phyloP scores from a whole-genome alignment of 2,797 vertebrate genomes.

The Enoplosus armatus region DNA sequence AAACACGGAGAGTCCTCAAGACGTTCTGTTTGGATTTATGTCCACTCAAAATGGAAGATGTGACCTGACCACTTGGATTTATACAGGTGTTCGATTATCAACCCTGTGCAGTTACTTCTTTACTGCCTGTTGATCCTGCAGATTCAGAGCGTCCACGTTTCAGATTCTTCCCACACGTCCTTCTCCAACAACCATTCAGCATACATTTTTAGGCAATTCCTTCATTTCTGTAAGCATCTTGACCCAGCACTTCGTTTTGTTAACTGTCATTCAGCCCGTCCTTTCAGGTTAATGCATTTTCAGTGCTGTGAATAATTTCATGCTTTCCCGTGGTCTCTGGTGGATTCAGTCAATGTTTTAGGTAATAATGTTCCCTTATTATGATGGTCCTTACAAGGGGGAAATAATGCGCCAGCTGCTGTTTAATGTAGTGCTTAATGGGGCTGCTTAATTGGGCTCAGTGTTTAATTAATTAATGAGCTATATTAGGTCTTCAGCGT shows the following conservation, averaged over 20 bases:
- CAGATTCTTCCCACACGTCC: constrained; percentile 15
- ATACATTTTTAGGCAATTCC: constrained; percentile 45
- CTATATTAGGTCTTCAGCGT: constrained; percentile 76
- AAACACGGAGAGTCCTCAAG: constrained; percentile 1
- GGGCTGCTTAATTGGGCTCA: constrained; percentile 84
- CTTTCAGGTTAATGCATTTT: constrained; percentile 75
- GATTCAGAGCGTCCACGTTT: constrained; percentile 24
- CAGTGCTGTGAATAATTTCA: constrained; percentile 57
- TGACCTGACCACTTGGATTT: neutral
- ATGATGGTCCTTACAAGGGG: constrained; percentile 80
- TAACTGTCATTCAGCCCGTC: constrained; percentile 56
- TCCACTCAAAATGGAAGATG: neutral
- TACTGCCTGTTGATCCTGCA: constrained; percentile 46
- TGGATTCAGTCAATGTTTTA: constrained; percentile 74
- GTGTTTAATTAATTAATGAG: constrained; percentile 87
- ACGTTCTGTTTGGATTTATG: neutral
- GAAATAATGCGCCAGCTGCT: constrained; percentile 83
- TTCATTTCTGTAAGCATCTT: constrained; percentile 60
- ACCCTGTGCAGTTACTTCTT: neutral
- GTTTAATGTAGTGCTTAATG: constrained; percentile 88
- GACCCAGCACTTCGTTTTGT: constrained; percentile 60
- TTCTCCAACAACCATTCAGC: constrained; percentile 28
- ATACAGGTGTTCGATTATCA: neutral
- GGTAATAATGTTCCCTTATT: constrained; percentile 81
- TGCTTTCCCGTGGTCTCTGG: constrained; percentile 68